Base-by-base conservation (phyloP, 1,140 invertebrate genomes). In the Zaprionus ornatus region DNA sequence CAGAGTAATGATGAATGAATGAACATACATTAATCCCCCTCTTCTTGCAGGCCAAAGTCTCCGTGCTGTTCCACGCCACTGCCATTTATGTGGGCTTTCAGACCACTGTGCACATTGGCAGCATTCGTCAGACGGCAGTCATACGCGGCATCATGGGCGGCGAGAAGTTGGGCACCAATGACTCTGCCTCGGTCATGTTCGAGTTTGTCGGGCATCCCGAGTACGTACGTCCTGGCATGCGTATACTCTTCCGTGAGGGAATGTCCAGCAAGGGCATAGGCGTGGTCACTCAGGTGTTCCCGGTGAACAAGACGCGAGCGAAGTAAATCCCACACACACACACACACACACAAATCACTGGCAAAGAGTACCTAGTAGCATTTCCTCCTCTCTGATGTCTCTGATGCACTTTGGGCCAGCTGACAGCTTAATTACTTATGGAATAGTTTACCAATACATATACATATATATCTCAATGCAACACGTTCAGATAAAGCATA, bases 51-150 rank as follows among this genome's bases (percentile, higher is more conserved):
- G 98, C 98, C 0, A 96, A 95, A 61, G 96, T 99, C 4, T 95
- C 96, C 37, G 95, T 99, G 6, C 93, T 99, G 9, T 97, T 96
- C 79, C 98, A 99, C 92, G 90, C 92, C 6, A 93, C 92, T 2
- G 95, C 95, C 21, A 98, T 99, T 71, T 96, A 95, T 74, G 95
- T 95, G 6, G 98, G 98, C 17, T 99, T 98, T 93, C 98, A 99
- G 94, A 96, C 97, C 25, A 99, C 98, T 0, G 96, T 99, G 3
- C 97, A 99, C 90, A 97, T 99, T 68, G 98, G 98, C 1, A 99
- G 98, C 91, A 97, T 99, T 15, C 93, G 98, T 10, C 99, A 99
- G 93, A 99, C 98, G 0, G 98, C 97, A 19, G 96, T 99, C 21
- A 95, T 98, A 23, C 95, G 94, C 74, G 94, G 94, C 59, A 93